Evolutionary conservation across 2,113 vertebrate genomes (phyloP).

Genomic region (Alectura lathami): DNA sequence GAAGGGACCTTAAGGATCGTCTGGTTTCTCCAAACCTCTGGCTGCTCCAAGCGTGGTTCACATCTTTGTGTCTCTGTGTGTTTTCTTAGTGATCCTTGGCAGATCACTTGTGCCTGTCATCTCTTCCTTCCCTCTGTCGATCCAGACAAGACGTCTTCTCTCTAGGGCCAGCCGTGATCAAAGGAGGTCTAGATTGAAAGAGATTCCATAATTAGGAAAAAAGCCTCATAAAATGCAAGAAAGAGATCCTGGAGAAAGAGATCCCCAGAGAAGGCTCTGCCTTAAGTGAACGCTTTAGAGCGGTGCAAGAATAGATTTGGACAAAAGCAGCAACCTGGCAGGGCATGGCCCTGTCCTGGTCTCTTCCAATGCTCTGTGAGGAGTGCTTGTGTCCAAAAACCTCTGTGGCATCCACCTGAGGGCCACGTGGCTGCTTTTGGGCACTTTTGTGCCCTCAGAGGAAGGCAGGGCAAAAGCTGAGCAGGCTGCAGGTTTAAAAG

Average conservation of each 20-base stretch:
- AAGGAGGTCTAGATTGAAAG: constrained; percentile 60
- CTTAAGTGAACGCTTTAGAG: constrained; percentile 51
- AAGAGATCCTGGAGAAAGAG: constrained; percentile 52
- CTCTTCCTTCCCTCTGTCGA: constrained; percentile 7
- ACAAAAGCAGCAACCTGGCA: background rate
- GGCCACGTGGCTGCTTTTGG: background rate
- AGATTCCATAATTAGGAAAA: constrained; percentile 69
- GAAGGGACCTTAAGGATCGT: background rate
- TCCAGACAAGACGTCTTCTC: constrained; percentile 44
- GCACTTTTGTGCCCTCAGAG: background rate
- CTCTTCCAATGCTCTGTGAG: background rate
- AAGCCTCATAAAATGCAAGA: constrained; percentile 42
- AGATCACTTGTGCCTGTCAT: constrained; percentile 52
- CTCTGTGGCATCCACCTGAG: background rate
- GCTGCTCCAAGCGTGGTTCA: background rate
- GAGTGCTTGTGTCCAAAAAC: background rate
- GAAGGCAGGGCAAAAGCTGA: background rate
- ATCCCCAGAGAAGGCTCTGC: constrained; percentile 58
- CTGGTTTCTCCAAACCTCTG: background rate
- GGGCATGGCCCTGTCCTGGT: accelerated
- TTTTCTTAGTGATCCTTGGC: background rate
- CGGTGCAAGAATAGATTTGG: constrained; percentile 3
- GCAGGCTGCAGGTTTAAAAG: background rate
- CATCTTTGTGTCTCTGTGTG: background rate
- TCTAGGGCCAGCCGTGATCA: constrained; percentile 54